Evolutionary conservation across 2,888 invertebrate species (phyloP).

Genomic region (Metallyticus violacea): DNA sequence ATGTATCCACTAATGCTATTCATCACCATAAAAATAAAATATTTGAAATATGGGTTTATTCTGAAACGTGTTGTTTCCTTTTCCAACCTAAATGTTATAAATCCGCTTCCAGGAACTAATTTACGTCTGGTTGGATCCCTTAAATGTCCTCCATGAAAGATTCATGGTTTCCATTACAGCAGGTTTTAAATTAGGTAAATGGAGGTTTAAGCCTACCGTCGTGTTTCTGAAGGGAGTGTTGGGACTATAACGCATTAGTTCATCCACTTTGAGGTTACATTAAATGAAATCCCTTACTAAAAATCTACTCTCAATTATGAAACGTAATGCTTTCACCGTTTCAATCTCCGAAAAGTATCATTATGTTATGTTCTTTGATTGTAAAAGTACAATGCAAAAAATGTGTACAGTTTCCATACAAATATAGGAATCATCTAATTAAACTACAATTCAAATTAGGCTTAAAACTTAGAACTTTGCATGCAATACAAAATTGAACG

Average conservation of each 20-base stretch:
- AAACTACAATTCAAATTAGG: too few species aligned
- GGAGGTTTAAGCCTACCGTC: not conserved
- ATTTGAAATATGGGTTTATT: not conserved
- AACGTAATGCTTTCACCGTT: too few species aligned
- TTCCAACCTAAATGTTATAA: not conserved
- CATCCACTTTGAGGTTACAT: not conserved
- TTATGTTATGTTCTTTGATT: too few species aligned
- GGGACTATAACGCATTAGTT: not conserved
- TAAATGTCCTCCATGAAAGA: not conserved
- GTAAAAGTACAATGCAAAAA: too few species aligned
- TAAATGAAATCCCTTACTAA: not conserved
- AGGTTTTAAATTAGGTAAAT: not conserved
- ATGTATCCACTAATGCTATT: too few species aligned
- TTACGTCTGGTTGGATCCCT: not conserved
- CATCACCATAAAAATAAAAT: not conserved
- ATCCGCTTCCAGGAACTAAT: not conserved
- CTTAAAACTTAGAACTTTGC: too few species aligned
- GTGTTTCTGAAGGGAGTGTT: not conserved
- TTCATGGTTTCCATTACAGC: not conserved
- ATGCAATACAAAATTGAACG: too few species aligned
- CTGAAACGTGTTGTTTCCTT: not conserved
- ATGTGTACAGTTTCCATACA: too few species aligned
- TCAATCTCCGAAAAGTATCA: too few species aligned
- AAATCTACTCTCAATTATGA: too few species aligned
- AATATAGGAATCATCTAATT: too few species aligned